phyloP scores from a whole-genome alignment of 2,113 vertebrate genomes.

The Polypterus bichir region DNA sequence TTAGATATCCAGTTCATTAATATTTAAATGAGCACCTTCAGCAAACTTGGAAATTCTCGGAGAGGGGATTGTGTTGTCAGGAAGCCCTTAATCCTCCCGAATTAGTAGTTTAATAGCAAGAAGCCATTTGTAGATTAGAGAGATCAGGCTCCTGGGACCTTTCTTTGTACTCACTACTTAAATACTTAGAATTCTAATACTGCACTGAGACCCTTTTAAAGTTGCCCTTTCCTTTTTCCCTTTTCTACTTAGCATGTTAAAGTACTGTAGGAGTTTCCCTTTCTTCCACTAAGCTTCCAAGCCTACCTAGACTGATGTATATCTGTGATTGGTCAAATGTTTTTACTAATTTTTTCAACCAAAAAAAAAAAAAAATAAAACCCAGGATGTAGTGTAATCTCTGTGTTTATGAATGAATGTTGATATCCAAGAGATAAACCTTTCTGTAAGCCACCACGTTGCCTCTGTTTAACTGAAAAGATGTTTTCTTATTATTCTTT shows the following conservation, averaged over 20 bases:
- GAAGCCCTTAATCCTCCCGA: constrained; percentile 47
- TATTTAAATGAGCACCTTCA: constrained; percentile 47
- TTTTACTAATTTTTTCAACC: too few relatives aligned
- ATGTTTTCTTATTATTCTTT: too few relatives aligned
- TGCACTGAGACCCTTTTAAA: constrained; percentile 25
- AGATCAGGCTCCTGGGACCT: constrained; percentile 43
- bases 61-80: constrained; percentile 44
- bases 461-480: too few relatives aligned
- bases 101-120: constrained; percentile 55
- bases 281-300: not conserved
- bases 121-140: constrained; percentile 53
- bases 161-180: constrained; percentile 48
- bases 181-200: constrained; percentile 40
- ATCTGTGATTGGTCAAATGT: too few relatives aligned
- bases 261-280: not conserved
- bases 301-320: too few relatives aligned
- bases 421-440: too few relatives aligned
- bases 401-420: too few relatives aligned
- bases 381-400: too few relatives aligned
- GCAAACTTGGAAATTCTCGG: constrained; percentile 31
- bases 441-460: too few relatives aligned
- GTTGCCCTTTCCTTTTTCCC: constrained; percentile 18
- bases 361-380: too few relatives aligned
- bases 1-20: constrained; percentile 34
- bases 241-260: not conserved